Conservation (phyloP, 2,888 invertebrate species). For the Rhodophaea formosa region DNA sequence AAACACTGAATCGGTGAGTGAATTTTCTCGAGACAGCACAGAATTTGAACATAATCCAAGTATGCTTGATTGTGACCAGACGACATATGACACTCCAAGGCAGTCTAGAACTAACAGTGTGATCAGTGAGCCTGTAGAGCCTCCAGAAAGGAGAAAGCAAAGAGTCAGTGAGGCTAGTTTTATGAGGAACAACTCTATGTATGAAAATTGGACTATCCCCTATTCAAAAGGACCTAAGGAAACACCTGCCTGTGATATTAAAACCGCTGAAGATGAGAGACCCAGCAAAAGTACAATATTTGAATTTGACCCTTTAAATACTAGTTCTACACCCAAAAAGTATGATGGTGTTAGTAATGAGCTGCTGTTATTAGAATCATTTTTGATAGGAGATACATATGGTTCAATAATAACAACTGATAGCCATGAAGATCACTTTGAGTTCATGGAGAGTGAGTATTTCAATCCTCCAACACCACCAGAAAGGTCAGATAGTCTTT, state of each 20-base stretch:
- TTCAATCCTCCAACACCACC: conserved; percentile 83
- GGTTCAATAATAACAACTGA: conserved; percentile 80
- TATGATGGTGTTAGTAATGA: conserved; percentile 81
- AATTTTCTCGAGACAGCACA: conserved; percentile 58
- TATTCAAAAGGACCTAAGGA: conserved; percentile 28
- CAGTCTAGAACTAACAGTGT: conserved; percentile 59
- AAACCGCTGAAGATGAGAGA: conserved; percentile 33
- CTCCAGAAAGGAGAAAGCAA: conserved; percentile 57
- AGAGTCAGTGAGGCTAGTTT: conserved; percentile 45
- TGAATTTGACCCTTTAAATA: conserved; percentile 86
- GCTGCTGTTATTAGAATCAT: conserved; percentile 83
- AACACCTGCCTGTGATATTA: conserved; percentile 13
- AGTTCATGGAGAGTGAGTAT: conserved; percentile 65
- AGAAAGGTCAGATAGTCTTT: conserved; percentile 83
- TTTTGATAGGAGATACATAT: conserved; percentile 86
- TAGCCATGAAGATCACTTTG: conserved; percentile 55
- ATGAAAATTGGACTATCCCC: conserved; percentile 68
- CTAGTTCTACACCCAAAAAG: conserved; percentile 39
- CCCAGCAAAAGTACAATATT: conserved; percentile 83
- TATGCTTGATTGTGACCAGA: conserved; percentile 42
- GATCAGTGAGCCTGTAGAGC: conserved; percentile 50
- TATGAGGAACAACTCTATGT: conserved; percentile 63
- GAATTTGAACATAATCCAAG: conserved; percentile 47
- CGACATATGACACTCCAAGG: conserved; percentile 67
- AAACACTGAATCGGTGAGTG: conserved; percentile 59